Base-by-base conservation (phyloP, 1,140 invertebrate genomes). In the Pteromalus puparum region DNA sequence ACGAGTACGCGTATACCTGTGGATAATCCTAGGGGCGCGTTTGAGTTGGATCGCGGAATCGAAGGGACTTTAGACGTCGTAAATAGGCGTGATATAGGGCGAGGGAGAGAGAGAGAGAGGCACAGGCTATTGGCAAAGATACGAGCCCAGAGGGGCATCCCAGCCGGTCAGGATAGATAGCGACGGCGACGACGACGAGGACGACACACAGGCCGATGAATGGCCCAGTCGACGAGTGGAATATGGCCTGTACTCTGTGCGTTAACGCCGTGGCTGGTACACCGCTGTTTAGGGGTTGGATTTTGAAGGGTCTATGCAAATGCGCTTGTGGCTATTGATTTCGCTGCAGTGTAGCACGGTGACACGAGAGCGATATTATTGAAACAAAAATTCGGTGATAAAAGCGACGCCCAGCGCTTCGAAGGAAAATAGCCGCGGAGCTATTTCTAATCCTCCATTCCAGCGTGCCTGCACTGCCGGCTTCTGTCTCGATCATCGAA, bases 81-180 rank as follows among this genome's bases (percentile, higher is more conserved):
- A 89, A 89, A 89, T 83, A 86, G 87, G 85, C 86, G 81, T 88
- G 87, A 88, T 88, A 84, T 88, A 89, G 86, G 81, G 83, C 82
- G 46, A 24, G 46, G 28, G 77, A 85, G 84, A 89, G 86, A 78
- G 83, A 81, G 46, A 24, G 46, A 48, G 77, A 85, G 84, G 88
- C 53, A n/a, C 18, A 87, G 86, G 86, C 83, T 85, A 86, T 88
- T 86, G 87, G 87, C 87, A 86, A 88, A 87, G 87, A 87, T 88
- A 89, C 86, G 87, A 82, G 53, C 88, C 86, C 88, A 84, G 81
- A 79, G 88, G 83, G 84, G 81, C 72, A 26, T 2, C 88, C 86
- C 88, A 84, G 88, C 81, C 48, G 84, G 81, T 34, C 12, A 38
- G 15, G 61, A 24, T 2, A n/a, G 61, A 68, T 61, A 61, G 13